Evolutionary conservation across 2,888 invertebrate genomes (phyloP).

Genomic region (Balanococcus diminutus): DNA sequence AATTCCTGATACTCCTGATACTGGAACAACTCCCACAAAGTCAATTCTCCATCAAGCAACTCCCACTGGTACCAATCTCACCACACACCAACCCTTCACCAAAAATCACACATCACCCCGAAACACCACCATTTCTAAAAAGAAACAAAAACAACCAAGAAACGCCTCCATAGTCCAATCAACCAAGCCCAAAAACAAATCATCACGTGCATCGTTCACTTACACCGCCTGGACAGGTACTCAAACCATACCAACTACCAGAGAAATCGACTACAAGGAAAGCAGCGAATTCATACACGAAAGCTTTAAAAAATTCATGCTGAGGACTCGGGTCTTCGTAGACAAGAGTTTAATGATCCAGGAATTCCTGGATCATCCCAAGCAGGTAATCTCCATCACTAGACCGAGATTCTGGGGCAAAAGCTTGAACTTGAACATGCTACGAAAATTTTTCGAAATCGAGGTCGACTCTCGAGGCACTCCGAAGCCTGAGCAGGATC

Average conservation of each 20-base stretch:
- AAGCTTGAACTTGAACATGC: constrained; percentile 6
- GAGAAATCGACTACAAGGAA: not conserved
- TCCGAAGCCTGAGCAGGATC: not conserved
- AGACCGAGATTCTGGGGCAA: constrained; percentile 11
- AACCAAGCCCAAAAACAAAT: too few species aligned
- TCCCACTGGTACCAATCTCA: too few species aligned
- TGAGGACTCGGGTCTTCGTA: not conserved
- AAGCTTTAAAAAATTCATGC: not conserved
- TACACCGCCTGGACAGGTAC: too few species aligned
- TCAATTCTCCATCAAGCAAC: too few species aligned
- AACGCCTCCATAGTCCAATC: too few species aligned
- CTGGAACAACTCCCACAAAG: too few species aligned
- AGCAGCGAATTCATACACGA: not conserved
- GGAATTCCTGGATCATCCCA: not conserved
- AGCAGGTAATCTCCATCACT: not conserved
- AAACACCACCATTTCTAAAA: not conserved
- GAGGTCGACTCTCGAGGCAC: not conserved
- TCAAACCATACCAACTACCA: not conserved
- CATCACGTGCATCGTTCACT: not conserved
- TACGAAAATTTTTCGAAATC: constrained; percentile 21
- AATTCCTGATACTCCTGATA: too few species aligned
- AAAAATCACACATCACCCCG: not conserved
- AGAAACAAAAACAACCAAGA: too few species aligned
- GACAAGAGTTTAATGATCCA: constrained; percentile 13
- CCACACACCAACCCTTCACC: too few species aligned